phyloP scores from a whole-genome alignment of 2,113 vertebrate species.

The Paralichthys olivaceus region DNA sequence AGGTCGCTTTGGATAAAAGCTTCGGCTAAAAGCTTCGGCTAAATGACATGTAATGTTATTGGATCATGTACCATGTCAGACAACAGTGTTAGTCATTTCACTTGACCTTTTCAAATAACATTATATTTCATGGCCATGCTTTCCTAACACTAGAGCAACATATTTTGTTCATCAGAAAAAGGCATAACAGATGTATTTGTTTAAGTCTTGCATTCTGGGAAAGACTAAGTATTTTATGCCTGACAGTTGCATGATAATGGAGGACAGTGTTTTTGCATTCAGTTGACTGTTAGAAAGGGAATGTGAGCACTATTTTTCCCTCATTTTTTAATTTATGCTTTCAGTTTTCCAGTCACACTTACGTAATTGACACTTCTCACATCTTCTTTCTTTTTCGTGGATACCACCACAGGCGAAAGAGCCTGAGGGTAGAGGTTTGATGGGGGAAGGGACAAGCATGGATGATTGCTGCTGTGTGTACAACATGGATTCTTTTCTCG shows the following conservation, averaged over 20 bases:
- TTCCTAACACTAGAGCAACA: neutral
- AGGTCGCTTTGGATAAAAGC: too few species aligned
- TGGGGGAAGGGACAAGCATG: conserved; percentile 24
- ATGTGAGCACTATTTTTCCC: neutral
- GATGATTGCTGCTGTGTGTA: conserved; percentile 28
- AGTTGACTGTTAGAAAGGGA: neutral
- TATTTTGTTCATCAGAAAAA: too few species aligned
- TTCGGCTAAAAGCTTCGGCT: too few species aligned
- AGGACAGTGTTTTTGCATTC: neutral
- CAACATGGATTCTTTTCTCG: conserved; percentile 12
- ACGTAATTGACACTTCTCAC: conserved; percentile 42
- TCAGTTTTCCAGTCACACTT: conserved; percentile 27
- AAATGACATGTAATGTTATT: too few species aligned
- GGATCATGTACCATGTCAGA: too few species aligned
- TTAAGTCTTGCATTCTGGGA: neutral
- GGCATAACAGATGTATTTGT: neutral
- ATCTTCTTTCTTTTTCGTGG: neutral
- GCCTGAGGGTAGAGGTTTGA: conserved; percentile 7
- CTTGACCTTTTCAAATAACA: neutral
- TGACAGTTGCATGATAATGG: neutral
- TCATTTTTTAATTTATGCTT: conserved; percentile 6
- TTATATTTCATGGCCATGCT: conserved; percentile 18
- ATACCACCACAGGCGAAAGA: conserved; percentile 23
- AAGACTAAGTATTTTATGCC: neutral
- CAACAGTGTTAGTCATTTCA: too few species aligned